Base-by-base conservation (phyloP, 1,140 invertebrate genomes). In the Rhagoletis zephyria region DNA sequence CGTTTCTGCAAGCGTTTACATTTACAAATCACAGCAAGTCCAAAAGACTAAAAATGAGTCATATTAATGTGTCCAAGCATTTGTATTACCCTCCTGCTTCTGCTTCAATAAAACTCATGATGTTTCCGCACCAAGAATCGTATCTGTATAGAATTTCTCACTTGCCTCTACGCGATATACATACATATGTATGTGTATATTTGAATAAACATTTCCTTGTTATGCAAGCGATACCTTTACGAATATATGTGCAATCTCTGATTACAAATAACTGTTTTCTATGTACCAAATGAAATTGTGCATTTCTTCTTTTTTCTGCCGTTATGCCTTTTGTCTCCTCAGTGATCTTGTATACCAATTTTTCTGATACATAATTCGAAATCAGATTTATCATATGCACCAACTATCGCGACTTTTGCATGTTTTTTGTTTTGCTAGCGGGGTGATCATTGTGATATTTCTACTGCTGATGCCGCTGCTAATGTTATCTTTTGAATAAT, bases 11-110 rank as follows among this genome's bases (percentile, higher is more conserved):
- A 56, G 42, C 81, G 14, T 48, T 30, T 63, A 74, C 87, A 86
- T 88, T 88, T 88, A 88, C 87, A 88, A 88, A 88, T 88, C 87
- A 88, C 87, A 88, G 87, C 87, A 88, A 86, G 87, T 85, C 67
- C 2, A 86, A 67, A 86, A 42, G 12, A 81, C 45, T 6, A 63
- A 51, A 86, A 86, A 86, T 19, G n/a, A 87, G 14, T 59, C 45
- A 70, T 70, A 74, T 60, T 70, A 16, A 16, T 51, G 45, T 19
- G 45, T 67, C 14, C 48, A 65, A 30, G 51, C 42, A 65, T 65
- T 86, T 86, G 30, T 19, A 45, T 86, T 85, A 59, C 51, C 16
- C 40, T 65, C 48, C 10, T 67, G 65, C 4, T n/a, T 74, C 6
- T 30, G 9, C 4, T 56, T 81, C 74, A 48, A 30, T 19, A 7